Percentiles rank a stretch among this genome's conserved stretches.
Conservation (phyloP, 1,140 invertebrate species). For the Lordiphosa stackelbergi region DNA sequence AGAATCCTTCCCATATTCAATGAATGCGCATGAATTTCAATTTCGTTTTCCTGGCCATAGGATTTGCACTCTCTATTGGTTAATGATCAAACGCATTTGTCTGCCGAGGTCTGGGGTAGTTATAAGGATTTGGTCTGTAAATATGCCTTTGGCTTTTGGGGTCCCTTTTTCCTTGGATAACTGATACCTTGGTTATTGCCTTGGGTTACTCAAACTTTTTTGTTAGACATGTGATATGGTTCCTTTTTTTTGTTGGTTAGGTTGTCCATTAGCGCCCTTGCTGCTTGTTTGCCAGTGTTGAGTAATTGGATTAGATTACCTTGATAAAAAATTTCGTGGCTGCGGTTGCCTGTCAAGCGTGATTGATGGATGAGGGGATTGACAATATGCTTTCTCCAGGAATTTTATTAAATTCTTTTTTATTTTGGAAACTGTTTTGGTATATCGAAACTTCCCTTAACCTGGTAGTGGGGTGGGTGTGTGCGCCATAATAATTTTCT, state of each 20-base stretch:
- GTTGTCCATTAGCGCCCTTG: conserved; percentile 53
- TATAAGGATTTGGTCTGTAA: conserved; percentile 32
- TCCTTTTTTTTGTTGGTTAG: conserved; percentile 13
- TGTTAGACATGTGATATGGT: conserved; percentile 60
- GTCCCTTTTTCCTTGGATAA: conserved; percentile 10
- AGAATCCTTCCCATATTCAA: conserved; percentile 31
- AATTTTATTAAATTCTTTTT: conserved; percentile 2
- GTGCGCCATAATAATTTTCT: conserved; percentile 60
- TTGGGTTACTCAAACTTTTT: conserved; percentile 68
- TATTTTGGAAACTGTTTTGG: conserved; percentile 11
- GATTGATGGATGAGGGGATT: conserved; percentile 60
- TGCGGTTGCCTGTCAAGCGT: conserved; percentile 54
- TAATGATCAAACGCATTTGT: conserved; percentile 65
- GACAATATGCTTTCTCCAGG: conserved; percentile 62
- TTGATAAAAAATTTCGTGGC: conserved; percentile 17
- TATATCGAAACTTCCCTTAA: neutral
- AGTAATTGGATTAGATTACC: conserved; percentile 76
- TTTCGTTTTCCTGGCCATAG: conserved; percentile 32
- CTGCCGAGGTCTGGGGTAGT: conserved; percentile 31
- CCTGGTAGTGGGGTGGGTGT: neutral
- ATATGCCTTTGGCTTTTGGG: conserved; percentile 28
- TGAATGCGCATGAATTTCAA: conserved; percentile 69
- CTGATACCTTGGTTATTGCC: conserved; percentile 62
- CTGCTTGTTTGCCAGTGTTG: conserved; percentile 69
- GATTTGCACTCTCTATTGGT: conserved; percentile 50